phyloP scores from a whole-genome alignment of 2,113 vertebrate species.

The Struthio camelus region DNA sequence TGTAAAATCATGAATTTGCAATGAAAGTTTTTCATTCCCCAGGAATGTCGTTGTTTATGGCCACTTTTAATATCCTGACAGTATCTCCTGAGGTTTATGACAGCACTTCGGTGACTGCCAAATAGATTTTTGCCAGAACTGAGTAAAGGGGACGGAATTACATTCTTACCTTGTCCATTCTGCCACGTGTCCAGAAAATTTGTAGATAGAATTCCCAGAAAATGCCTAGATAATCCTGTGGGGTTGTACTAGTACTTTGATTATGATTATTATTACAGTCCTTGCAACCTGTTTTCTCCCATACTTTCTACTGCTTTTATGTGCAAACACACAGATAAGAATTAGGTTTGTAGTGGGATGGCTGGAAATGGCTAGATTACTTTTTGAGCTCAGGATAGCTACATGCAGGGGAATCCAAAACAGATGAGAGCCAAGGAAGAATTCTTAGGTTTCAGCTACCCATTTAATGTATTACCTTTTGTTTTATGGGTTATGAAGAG shows the following conservation, averaged over 20 bases:
- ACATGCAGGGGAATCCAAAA: background rate
- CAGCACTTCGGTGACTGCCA: background rate
- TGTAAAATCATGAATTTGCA: background rate
- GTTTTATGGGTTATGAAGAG: background rate
- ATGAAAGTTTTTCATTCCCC: background rate
- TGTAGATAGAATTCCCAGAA: background rate
- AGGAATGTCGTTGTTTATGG: background rate
- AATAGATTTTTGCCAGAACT: background rate
- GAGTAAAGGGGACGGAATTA: background rate
- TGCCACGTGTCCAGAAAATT: background rate
- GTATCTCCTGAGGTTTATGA: background rate
- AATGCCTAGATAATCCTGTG: background rate
- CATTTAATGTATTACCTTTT: background rate
- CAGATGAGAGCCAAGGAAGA: background rate
- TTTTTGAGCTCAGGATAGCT: background rate
- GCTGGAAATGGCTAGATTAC: background rate
- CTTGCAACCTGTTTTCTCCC: background rate
- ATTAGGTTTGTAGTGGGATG: background rate
- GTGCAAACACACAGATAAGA: too few species aligned
- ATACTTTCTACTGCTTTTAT: background rate
- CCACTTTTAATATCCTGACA: background rate
- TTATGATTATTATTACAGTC: background rate
- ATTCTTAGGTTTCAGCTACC: background rate
- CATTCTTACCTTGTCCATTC: background rate
- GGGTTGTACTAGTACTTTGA: too few species aligned